Conservation (phyloP, 2,797 vertebrate genomes). For the Acipenser transmontanus region DNA sequence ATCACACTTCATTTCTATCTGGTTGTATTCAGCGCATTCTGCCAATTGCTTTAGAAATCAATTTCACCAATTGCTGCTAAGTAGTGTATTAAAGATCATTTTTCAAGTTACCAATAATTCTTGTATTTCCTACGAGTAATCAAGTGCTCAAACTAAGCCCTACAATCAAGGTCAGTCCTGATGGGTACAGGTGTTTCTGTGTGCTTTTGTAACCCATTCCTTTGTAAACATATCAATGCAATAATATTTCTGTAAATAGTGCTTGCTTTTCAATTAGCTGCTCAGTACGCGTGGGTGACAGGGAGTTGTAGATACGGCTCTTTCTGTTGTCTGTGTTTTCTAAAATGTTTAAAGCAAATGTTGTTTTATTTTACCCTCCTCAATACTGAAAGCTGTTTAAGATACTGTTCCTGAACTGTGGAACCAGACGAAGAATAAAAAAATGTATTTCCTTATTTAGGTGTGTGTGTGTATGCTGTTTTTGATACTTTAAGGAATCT, state of each 20-base stretch:
- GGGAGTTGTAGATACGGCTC: conserved; percentile 15
- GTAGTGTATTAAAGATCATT: too few relatives aligned
- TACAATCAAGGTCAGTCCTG: too few relatives aligned
- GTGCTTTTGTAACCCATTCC: neutral
- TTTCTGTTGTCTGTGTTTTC: conserved; percentile 18
- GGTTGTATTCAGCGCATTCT: too few relatives aligned
- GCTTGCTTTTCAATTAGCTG: conserved; percentile 11
- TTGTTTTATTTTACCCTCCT: conserved; percentile 37
- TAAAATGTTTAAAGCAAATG: conserved; percentile 23
- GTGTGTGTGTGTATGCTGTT: neutral
- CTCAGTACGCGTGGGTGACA: conserved; percentile 7
- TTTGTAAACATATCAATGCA: neutral
- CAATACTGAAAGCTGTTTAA: conserved; percentile 32
- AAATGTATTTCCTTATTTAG: conserved; percentile 41
- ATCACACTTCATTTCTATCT: too few relatives aligned
- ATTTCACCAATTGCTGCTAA: too few relatives aligned
- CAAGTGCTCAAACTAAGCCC: too few relatives aligned
- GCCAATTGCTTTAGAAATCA: too few relatives aligned
- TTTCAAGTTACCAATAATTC: too few relatives aligned
- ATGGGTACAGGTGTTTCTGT: too few relatives aligned
- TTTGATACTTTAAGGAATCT: too few relatives aligned
- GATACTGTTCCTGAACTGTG: conserved; percentile 39
- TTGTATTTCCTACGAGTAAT: too few relatives aligned
- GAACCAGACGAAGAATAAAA: conserved; percentile 37
- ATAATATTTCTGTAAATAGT: conserved; percentile 6